Evolutionary conservation across 2,113 vertebrate species (phyloP).

Genomic region (Cepphus grylle): DNA sequence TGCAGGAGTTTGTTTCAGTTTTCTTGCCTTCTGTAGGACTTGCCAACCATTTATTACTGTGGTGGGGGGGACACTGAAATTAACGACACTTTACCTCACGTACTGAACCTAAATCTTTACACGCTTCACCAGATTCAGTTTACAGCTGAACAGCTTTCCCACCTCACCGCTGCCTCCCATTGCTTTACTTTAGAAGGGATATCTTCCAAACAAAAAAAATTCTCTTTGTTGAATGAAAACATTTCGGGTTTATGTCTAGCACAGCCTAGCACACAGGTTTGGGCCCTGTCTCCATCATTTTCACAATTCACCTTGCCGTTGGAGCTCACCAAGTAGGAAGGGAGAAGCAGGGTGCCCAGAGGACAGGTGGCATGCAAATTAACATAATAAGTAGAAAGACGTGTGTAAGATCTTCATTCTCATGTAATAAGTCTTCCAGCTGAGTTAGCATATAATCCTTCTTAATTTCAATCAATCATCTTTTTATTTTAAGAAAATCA

Average conservation of each 20-base stretch:
- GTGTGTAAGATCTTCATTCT: not conserved
- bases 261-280: not conserved
- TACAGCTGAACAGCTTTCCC: not conserved
- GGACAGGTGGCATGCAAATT: not conserved
- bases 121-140: not conserved
- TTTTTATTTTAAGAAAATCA: not conserved
- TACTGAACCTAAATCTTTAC: not conserved
- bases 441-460: not conserved
- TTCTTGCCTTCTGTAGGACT: not conserved
- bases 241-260: not conserved
- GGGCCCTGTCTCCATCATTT: not conserved
- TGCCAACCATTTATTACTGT: not conserved
- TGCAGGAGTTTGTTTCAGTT: not conserved
- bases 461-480: not conserved
- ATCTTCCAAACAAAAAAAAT: not conserved
- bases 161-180: fast-evolving
- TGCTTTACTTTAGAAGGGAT: not conserved
- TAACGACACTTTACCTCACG: not conserved
- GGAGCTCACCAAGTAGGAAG: not conserved
- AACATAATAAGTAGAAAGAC: not conserved
- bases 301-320: not conserved
- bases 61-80: not conserved
- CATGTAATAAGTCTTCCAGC: not conserved
- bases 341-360: not conserved
- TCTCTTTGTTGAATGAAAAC: not conserved